A percentile compares a stretch with the other conserved stretches of the same genome.
Evolutionary conservation across 2,113 vertebrate genomes (phyloP).

Genomic region (Motacilla alba): DNA sequence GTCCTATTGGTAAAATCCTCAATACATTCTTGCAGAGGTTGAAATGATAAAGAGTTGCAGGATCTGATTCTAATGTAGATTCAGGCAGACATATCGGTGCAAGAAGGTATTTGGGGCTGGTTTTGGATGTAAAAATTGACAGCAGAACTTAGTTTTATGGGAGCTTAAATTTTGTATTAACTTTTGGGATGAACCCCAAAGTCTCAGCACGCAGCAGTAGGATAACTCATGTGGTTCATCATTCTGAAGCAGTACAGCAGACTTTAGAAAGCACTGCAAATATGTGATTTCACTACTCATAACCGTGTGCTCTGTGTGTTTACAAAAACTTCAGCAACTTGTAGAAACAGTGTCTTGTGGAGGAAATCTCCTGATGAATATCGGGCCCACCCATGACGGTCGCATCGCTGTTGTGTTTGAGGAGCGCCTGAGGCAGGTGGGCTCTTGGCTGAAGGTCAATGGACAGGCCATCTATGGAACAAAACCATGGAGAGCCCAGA

Average conservation of each 20-base stretch:
- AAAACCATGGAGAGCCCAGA: slow-evolving; percentile 85
- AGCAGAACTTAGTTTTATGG: background rate
- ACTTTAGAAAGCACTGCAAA: background rate
- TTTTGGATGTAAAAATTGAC: background rate
- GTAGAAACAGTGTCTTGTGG: slow-evolving; percentile 92
- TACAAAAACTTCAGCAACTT: slow-evolving; percentile 72
- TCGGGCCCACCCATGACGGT: slow-evolving; percentile 89
- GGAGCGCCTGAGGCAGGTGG: slow-evolving; percentile 90
- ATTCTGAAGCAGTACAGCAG: background rate
- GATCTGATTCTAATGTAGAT: background rate
- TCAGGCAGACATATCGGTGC: background rate
- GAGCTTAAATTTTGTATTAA: background rate
- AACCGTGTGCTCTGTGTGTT: background rate
- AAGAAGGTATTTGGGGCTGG: background rate
- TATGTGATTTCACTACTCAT: background rate
- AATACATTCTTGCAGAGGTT: background rate
- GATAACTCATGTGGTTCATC: background rate
- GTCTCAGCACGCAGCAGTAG: background rate
- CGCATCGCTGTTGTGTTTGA: slow-evolving; percentile 85
- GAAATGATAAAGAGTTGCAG: background rate
- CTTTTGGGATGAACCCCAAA: background rate
- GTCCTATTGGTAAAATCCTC: background rate
- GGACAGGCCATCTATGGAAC: slow-evolving; percentile 90
- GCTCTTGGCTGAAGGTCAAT: slow-evolving; percentile 88
- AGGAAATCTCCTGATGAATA: slow-evolving; percentile 93